Conservation (phyloP, 2,797 vertebrate species). For the Cuniculus paca region DNA sequence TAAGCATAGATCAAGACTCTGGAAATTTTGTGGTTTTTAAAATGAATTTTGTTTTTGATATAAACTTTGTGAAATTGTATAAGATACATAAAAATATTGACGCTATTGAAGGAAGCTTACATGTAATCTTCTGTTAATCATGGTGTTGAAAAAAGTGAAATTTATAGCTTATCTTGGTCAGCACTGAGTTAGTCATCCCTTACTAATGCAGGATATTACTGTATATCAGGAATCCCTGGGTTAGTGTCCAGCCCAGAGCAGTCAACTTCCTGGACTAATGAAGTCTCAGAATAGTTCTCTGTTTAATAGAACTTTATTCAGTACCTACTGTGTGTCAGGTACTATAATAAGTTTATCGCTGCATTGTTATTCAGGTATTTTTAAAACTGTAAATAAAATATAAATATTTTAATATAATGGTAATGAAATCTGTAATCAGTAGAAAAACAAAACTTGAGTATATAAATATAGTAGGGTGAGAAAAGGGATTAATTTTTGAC, state of each 20-base stretch:
- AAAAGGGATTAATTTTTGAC: conserved; percentile 20
- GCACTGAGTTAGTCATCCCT: conserved; percentile 89
- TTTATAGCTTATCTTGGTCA: conserved; percentile 89
- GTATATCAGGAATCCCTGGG: conserved; percentile 86
- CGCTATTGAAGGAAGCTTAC: conserved; percentile 83
- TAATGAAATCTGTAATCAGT: conserved; percentile 37
- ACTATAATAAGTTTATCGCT: conserved; percentile 80
- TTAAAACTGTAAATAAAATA: conserved; percentile 86
- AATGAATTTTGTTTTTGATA: conserved; percentile 63
- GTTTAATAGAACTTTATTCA: conserved; percentile 63
- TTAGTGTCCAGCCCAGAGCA: conserved; percentile 85
- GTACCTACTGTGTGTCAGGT: conserved; percentile 69
- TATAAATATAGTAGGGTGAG: conserved; percentile 47
- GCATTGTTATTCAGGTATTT: conserved; percentile 85
- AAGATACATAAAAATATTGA: conserved; percentile 73
- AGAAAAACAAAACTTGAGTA: conserved; percentile 45
- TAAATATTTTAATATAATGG: conserved; percentile 72
- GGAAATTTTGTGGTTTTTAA: conserved; percentile 59
- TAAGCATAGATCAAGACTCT: conserved; percentile 57
- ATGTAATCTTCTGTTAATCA: conserved; percentile 78
- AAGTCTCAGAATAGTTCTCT: conserved; percentile 83
- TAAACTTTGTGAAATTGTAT: conserved; percentile 64
- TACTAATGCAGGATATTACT: conserved; percentile 89
- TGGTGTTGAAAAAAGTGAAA: conserved; percentile 88
- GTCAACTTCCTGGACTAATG: conserved; percentile 86